A percentile compares a stretch with the other conserved stretches of the same genome.
These are phyloP conservation scores for Philereme vetulata DNA, from an alignment of 2,888 invertebrate genomes.

Conservation along the genomic window DNA sequence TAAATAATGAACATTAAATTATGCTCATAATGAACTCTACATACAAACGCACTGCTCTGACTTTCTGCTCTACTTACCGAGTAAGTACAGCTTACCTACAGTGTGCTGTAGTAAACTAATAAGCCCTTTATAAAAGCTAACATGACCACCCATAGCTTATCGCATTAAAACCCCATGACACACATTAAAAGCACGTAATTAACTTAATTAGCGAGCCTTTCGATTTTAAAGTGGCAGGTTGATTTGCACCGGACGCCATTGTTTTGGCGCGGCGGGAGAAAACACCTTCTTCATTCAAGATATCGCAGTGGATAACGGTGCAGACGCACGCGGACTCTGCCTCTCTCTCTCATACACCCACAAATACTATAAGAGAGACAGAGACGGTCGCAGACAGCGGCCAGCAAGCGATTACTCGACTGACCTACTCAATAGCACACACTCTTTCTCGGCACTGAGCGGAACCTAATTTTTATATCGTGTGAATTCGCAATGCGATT, in stretches of 20 bases:
- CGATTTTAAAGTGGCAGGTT: constrained; percentile 72
- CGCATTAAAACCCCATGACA: constrained; percentile 45
- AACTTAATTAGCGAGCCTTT: constrained; percentile 68
- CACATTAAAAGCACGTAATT: constrained; percentile 58
- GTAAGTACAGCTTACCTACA: constrained; percentile 16
- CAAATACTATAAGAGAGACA: constrained; percentile 36
- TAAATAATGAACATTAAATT: background rate
- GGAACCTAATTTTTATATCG: constrained; percentile 81
- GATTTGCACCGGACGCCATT: constrained; percentile 68
- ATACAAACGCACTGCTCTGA: constrained; percentile 12
- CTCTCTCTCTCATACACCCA: constrained; percentile 47
- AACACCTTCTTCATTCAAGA: constrained; percentile 83
- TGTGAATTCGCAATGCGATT: constrained; percentile 74
- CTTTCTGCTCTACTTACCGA: constrained; percentile 33
- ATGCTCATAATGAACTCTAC: constrained; percentile 11
- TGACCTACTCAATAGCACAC: constrained; percentile 82
- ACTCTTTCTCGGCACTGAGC: constrained; percentile 84
- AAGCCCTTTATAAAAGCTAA: constrained; percentile 37
- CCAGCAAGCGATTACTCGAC: constrained; percentile 80
- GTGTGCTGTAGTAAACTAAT: constrained; percentile 13
- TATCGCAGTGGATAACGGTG: constrained; percentile 82
- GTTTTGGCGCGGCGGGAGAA: constrained; percentile 82
- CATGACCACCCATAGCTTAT: constrained; percentile 41
- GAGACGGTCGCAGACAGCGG: constrained; percentile 64
- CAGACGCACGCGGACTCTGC: constrained; percentile 63